Percentiles rank a stretch among this genome's conserved stretches.
Evolutionary conservation across 2,797 vertebrate genomes (phyloP).

Genomic region (Galaxias olidus): DNA sequence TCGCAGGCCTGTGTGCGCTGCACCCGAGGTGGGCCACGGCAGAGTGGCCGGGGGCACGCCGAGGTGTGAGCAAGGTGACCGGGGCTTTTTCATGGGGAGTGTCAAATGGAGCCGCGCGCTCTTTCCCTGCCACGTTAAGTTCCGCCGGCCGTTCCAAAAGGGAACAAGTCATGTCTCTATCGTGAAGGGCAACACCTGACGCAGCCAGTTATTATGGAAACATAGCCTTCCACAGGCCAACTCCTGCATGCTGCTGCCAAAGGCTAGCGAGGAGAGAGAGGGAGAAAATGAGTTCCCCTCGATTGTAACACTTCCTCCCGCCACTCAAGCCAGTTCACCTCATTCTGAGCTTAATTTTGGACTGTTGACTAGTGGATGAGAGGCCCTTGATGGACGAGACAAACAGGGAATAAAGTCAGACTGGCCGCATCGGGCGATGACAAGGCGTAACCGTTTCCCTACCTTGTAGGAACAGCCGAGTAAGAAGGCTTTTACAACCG

Average conservation of each 20-base stretch:
- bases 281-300: background rate
- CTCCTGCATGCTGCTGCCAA: too few relatives aligned
- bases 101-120: conserved; percentile 28
- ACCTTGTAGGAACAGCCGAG: too few relatives aligned
- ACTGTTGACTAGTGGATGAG: too few relatives aligned
- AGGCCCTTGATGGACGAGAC: too few relatives aligned
- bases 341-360: too few relatives aligned
- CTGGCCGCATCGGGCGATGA: too few relatives aligned
- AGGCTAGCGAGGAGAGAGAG: too few relatives aligned
- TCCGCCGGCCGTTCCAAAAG: conserved; percentile 17
- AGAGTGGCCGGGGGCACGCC: conserved; percentile 30
- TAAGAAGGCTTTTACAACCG: too few relatives aligned
- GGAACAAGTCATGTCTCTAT: conserved; percentile 26
- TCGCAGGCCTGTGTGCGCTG: conserved; percentile 7
- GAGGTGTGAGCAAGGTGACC: conserved; percentile 38
- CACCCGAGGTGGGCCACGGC: conserved; percentile 32
- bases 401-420: too few relatives aligned
- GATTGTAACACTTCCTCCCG: too few relatives aligned
- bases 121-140: conserved; percentile 74
- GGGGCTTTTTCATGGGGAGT: conserved; percentile 9
- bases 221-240: conserved; percentile 55
- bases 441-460: too few relatives aligned
- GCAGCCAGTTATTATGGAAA: conserved; percentile 40
- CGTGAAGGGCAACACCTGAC: conserved; percentile 66
- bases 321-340: too few relatives aligned